These are phyloP conservation scores for Dicranocentrus wangi DNA, from an alignment of 2,888 invertebrate genomes.

Conservation along the genomic window DNA sequence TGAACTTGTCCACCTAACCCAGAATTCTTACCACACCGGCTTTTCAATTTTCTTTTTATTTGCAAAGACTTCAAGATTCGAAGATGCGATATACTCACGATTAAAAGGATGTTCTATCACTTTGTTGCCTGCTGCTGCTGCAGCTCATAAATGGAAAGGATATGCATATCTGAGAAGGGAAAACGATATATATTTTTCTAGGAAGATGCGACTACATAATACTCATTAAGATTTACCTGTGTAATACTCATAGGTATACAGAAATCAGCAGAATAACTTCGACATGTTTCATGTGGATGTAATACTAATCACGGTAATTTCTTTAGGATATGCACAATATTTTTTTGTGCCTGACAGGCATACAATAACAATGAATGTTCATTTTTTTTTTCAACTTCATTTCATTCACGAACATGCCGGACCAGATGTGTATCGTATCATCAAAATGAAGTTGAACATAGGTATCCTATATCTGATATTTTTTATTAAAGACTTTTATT, in stretches of 20 bases:
- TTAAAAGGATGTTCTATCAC: neutral
- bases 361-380: neutral
- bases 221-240: conserved; percentile 22
- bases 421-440: conserved; percentile 22
- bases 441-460: too few relatives aligned
- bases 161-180: conserved; percentile 4
- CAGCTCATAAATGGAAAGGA: neutral
- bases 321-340: conserved; percentile 40
- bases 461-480: too few relatives aligned
- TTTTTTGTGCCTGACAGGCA: neutral
- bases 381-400: neutral
- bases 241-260: neutral
- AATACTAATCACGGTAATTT: conserved; percentile 5
- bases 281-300: neutral
- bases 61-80: neutral
- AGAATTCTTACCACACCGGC: conserved; percentile 59
- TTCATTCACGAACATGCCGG: conserved; percentile 4
- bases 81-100: too few relatives aligned
- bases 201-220: conserved; percentile 29
- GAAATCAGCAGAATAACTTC: too few relatives aligned
- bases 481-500: too few relatives aligned
- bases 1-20: conserved; percentile 65
- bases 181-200: neutral
- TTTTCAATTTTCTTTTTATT: conserved; percentile 43
- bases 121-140: conserved; percentile 13